Conservation (phyloP, 1,140 invertebrate species). For the Caenorhabditis briggsae region DNA sequence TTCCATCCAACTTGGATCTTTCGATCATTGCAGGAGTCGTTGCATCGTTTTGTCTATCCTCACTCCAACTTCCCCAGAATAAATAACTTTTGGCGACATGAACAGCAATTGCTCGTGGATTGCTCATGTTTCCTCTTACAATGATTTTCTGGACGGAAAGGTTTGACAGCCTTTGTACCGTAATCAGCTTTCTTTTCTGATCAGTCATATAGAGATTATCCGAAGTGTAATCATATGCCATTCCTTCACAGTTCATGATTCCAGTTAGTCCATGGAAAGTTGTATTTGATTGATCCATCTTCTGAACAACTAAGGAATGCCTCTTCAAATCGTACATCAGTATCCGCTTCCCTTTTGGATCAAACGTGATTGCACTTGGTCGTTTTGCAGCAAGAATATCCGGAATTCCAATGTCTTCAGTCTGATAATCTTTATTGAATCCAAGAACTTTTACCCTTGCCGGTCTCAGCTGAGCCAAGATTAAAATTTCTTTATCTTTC, state of each 20-base stretch:
- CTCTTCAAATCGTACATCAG: conserved; percentile 33
- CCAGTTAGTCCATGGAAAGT: conserved; percentile 35
- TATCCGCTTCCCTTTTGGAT: conserved; percentile 8
- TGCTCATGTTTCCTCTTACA: conserved; percentile 80
- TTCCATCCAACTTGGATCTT: conserved; percentile 81
- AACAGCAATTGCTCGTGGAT: conserved; percentile 83
- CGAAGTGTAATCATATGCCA: conserved; percentile 88
- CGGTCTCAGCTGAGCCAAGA: conserved; percentile 37
- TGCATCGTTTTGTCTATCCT: conserved; percentile 52
- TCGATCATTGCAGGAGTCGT: conserved; percentile 79
- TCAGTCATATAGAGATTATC: conserved; percentile 89
- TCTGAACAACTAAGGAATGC: conserved; percentile 21
- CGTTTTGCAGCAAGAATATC: neutral
- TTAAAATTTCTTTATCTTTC: conserved; percentile 8
- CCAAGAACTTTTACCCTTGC: conserved; percentile 23
- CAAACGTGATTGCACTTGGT: conserved; percentile 39
- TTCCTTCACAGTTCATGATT: conserved; percentile 83
- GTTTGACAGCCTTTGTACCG: conserved; percentile 82
- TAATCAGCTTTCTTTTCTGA: conserved; percentile 82
- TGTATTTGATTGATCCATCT: conserved; percentile 16
- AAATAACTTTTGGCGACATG: conserved; percentile 82
- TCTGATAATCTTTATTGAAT: neutral
- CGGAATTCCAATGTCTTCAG: neutral
- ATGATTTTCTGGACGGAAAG: conserved; percentile 80
- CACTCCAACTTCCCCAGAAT: conserved; percentile 81